Base-by-base conservation (phyloP, 2,797 vertebrate species). In the Adrianichthys oophorus region DNA sequence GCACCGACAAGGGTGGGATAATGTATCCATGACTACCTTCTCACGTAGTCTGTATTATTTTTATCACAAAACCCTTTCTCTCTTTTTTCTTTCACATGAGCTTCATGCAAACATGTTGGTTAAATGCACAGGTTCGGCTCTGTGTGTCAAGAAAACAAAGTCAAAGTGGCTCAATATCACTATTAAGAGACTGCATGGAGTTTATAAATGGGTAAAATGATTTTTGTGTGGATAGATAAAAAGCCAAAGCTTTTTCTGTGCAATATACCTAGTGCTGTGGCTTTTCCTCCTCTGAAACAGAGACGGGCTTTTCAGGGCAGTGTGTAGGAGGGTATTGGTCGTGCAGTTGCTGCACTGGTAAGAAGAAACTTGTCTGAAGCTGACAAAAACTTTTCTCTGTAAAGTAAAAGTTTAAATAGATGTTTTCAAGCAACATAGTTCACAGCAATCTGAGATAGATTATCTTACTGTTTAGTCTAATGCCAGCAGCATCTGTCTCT, bases 1-100 rank as follows among this genome's bases (percentile, higher is more conserved):
- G 83, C 81, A 64, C 76, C 76, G 75, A 85, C 79, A 78, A 72
- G 82, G 74, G 76, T 75, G 82, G 79, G 81, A 85, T 86, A 84
- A 68, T 72, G 86, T 88, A 85, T 86, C 88, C 88, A 88, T 90
- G 86, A 82, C 82, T 83, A 90, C 88, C 82, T 85, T 62, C 80
- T 74, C 85, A 82, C 73, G 74, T 77, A 87, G 82, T 85, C 80
- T 75, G 74, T 76, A 85, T 83, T 88, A 87, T 85, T 89, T 86
- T 87, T 86, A 87, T 86, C 84, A 83, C 82, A 83, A 85, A 85
- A 78, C 67, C 75, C 48, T 69, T 68, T 19, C 14, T 18, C 19
- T 46, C 13, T 65, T 76, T 69, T 67, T 58, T 72, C 82, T 79
- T 68, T 51, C 72, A 76, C 57, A 64, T 0, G 19, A 74, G 69